Evolutionary conservation across 2,797 vertebrate species (phyloP).

Genomic region (Mus spretus): DNA sequence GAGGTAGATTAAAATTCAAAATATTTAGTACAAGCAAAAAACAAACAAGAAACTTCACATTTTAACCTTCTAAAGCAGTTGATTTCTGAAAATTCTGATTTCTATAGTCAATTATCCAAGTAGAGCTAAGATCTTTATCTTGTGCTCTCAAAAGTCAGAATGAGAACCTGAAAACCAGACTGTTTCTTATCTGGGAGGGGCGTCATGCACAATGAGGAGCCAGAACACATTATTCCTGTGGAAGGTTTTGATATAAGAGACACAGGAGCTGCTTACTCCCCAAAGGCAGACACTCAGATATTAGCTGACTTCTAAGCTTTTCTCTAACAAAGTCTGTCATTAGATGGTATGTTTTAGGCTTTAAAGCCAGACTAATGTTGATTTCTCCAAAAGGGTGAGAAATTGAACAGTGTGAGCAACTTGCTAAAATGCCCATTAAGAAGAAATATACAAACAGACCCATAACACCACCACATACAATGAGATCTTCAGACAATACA

Average conservation of each 20-base stretch:
- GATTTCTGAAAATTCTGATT: constrained; percentile 63
- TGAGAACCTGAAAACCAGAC: neutral
- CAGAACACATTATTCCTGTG: neutral
- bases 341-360: constrained; percentile 42
- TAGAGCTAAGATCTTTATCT: constrained; percentile 42
- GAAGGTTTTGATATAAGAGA: neutral
- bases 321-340: neutral
- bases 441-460: neutral
- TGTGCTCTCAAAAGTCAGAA: constrained; percentile 15
- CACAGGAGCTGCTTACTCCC: constrained; percentile 4
- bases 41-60: constrained; percentile 56
- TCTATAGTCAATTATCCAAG: constrained; percentile 42
- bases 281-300: neutral
- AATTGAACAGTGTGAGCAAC: neutral
- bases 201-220: neutral
- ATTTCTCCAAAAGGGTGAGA: constrained; percentile 46
- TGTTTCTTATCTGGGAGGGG: neutral
- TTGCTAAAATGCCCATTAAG: neutral
- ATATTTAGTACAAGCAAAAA: constrained; percentile 70
- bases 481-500: neutral
- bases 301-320: neutral
- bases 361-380: constrained; percentile 38
- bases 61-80: constrained; percentile 54
- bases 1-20: constrained; percentile 84
- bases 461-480: neutral